Evolutionary conservation across 2,113 vertebrate genomes (phyloP).

Genomic region (Heterocephalus glaber): DNA sequence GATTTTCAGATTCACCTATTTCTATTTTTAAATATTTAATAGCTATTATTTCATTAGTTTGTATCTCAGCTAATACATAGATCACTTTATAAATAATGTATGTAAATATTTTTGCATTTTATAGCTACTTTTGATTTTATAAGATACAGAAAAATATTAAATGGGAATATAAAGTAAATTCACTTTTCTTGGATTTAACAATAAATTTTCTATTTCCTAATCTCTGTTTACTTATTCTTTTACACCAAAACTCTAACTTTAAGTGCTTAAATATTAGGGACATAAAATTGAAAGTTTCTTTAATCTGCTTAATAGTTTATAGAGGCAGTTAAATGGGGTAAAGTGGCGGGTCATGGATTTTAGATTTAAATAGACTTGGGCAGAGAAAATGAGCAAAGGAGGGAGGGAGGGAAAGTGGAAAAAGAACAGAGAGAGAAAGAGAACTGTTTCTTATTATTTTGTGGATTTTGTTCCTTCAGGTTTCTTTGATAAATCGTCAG

Average conservation of each 20-base stretch:
- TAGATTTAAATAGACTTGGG: background rate
- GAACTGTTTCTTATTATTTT: background rate
- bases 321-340: background rate
- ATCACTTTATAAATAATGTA: background rate
- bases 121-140: slow-evolving; percentile 31
- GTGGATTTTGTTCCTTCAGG: background rate
- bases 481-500: background rate
- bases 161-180: slow-evolving; percentile 32
- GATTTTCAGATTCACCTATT: background rate
- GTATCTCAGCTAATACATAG: background rate
- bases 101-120: background rate
- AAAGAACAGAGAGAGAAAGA: background rate
- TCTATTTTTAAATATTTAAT: slow-evolving; percentile 37
- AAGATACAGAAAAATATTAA: background rate
- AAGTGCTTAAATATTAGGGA: background rate
- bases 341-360: background rate
- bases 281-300: background rate
- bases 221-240: background rate
- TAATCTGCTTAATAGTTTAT: background rate
- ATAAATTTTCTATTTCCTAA: background rate
- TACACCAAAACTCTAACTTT: background rate
- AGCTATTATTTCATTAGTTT: background rate
- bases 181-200: background rate
- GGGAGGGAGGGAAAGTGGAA: background rate
- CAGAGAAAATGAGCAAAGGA: background rate